phyloP scores from a whole-genome alignment of 2,797 vertebrate species.

The Spinus olivaceus region DNA sequence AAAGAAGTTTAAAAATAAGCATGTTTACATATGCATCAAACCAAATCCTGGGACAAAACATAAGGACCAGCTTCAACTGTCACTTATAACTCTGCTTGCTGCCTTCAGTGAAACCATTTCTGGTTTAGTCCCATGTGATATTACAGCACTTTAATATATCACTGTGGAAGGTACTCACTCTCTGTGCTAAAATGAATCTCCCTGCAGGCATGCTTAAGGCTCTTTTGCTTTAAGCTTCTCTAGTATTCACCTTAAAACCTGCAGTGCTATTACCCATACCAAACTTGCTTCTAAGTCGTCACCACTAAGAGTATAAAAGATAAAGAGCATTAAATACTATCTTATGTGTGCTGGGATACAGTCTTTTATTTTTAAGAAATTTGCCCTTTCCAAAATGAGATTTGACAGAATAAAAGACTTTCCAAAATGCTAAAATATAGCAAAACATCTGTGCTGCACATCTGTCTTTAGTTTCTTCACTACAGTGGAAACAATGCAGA shows the following conservation, averaged over 20 bases:
- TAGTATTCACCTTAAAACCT: not conserved
- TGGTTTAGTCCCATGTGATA: not conserved
- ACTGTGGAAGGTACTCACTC: not conserved
- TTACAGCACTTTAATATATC: not conserved
- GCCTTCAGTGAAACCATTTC: not conserved
- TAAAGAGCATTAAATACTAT: not conserved
- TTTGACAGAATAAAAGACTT: not conserved
- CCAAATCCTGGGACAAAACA: not conserved
- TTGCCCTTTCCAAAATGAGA: not conserved
- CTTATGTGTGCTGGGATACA: not conserved
- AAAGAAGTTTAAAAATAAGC: not conserved
- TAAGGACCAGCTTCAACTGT: not conserved
- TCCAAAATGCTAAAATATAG: not conserved
- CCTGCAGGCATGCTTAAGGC: constrained; percentile 22
- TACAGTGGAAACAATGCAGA: not conserved
- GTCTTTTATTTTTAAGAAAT: not conserved
- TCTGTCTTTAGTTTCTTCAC: not conserved
- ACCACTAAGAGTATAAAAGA: not conserved
- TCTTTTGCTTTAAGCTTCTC: constrained; percentile 7
- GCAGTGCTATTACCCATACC: not conserved
- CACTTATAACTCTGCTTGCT: not conserved
- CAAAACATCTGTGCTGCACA: not conserved
- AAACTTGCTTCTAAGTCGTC: not conserved
- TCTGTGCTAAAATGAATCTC: not conserved
- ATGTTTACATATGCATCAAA: not conserved